A percentile compares a stretch with the other conserved stretches of the same genome.
phyloP scores from a whole-genome alignment of 2,797 vertebrate species.

The Ciconia nigra region DNA sequence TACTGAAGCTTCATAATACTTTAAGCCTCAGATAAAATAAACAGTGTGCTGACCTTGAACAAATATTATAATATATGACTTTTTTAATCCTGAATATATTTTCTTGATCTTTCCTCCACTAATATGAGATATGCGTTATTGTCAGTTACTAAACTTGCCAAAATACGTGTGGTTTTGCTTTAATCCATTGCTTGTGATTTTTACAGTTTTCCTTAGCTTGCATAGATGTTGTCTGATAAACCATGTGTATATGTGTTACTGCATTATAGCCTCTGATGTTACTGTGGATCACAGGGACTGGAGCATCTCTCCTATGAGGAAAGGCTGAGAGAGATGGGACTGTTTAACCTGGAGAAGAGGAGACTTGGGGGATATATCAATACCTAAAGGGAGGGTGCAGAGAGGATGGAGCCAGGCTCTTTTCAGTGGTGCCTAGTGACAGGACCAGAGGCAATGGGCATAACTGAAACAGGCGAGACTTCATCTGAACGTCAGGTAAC shows the following conservation, averaged over 20 bases:
- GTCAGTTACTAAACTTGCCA: neutral
- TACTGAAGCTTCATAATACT: neutral
- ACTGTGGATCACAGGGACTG: neutral
- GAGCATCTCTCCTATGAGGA: neutral
- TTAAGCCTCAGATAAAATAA: neutral
- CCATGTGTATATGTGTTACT: neutral
- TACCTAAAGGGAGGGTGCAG: neutral
- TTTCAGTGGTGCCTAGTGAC: neutral
- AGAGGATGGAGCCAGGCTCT: neutral
- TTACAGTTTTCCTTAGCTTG: neutral
- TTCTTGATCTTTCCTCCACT: neutral
- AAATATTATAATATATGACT: neutral
- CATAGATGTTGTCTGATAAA: neutral
- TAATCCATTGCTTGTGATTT: neutral
- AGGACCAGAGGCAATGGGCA: neutral
- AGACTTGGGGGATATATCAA: neutral
- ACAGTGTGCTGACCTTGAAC: neutral
- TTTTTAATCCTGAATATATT: neutral
- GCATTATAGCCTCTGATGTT: neutral
- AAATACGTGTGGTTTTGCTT: neutral
- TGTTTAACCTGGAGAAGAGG: neutral
- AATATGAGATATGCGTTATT: neutral
- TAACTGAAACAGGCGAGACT: neutral
- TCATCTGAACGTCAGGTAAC: neutral
- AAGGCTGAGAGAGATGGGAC: neutral